A percentile compares a stretch with the other conserved stretches of the same genome.
phyloP scores from a whole-genome alignment of 2,797 vertebrate genomes.

The Xenops minutus region DNA sequence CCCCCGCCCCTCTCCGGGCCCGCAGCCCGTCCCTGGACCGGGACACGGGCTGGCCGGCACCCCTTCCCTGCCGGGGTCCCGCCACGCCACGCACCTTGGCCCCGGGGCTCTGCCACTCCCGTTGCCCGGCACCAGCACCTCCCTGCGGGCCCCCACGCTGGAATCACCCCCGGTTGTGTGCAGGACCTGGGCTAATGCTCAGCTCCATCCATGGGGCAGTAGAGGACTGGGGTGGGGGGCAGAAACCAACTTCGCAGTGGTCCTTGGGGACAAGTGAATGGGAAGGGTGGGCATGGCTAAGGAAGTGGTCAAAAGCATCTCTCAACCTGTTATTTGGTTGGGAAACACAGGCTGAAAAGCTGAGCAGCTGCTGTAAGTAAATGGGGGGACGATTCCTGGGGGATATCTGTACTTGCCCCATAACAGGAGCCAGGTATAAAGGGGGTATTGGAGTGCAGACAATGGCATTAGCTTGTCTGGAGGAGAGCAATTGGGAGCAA shows the following conservation, averaged over 20 bases:
- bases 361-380: not conserved
- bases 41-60: not conserved
- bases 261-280: not conserved
- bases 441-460: fast-evolving
- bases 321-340: not conserved
- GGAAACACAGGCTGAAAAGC: not conserved
- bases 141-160: not conserved
- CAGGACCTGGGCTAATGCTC: not conserved
- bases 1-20: constrained; percentile 42
- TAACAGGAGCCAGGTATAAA: not conserved
- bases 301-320: not conserved
- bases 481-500: fast-evolving
- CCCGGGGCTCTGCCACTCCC: not conserved
- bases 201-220: not conserved
- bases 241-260: not conserved
- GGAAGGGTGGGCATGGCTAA: not conserved
- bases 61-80: constrained; percentile 37
- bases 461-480: not conserved
- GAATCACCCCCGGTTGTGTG: not conserved
- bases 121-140: not conserved
- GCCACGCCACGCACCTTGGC: not conserved
- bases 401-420: not conserved
- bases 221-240: not conserved
- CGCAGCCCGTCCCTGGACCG: constrained; percentile 30
- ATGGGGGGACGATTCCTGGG: fast-evolving